Evolutionary conservation across 1,140 invertebrate species (phyloP), one percentile per base, ranked within the genome.

Genomic region (Leptinotarsa lineolata): DNA sequence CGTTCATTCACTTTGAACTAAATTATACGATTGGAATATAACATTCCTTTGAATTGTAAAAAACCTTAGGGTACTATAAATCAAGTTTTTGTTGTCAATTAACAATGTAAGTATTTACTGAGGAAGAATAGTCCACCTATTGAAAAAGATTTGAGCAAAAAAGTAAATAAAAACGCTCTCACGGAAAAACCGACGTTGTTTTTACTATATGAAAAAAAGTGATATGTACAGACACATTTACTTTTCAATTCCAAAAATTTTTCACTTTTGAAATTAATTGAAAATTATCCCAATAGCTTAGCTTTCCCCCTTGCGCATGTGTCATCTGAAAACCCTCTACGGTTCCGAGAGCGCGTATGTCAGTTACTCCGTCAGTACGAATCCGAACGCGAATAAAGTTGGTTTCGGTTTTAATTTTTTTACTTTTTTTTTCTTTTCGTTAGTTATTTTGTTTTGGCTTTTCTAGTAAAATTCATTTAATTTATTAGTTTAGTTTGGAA

Each of bases 341-440:
- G 66, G 13, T 68, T 44, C 66, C 66, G 30, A 39, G n/a, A 16
- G 39, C 66, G 66, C 66, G 66, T 63, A 20, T 68, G 39, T 68
- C 30, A 48, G 66, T 68, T 46, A 12, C 30, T 20, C 21, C 45
- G 30, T 68, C 66, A 68, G 66, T 68, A 68, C 66, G 66, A 68
- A 45, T 68, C 66, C 45, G 66, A 68, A 46, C 24, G 66, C 45
- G 66, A 46, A 44, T 18, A 39, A 20, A 15, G 45, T 44, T 13
- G 66, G 66, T 68, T 68, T 68, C 66, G 66, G 66, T 68, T 68
- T 68, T 68, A 6, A 45, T 68, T 68, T 68, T 68, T 68, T 68
- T 68, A 45, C 16, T 68, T 46, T 68, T 66, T 68, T 67, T 68
- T 68, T 68, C 30, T 68, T 68, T 68, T 68, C 66, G 66, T 68